A percentile compares a stretch with the other conserved stretches of the same genome.
Conservation (phyloP, 2,797 vertebrate genomes). For the Halcyon badia region DNA sequence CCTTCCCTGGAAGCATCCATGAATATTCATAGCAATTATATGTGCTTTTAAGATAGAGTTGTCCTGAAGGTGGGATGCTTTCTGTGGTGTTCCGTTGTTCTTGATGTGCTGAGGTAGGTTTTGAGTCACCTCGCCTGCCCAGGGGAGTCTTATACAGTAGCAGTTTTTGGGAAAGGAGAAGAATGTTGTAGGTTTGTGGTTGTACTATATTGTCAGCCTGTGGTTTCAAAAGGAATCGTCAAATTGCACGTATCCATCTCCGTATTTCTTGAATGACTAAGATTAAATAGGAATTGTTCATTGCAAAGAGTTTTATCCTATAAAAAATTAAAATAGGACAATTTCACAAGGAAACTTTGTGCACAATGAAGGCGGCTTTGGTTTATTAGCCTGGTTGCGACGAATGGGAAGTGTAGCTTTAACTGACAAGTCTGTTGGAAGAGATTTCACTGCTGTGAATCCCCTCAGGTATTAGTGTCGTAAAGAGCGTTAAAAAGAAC, state of each 20-base stretch:
- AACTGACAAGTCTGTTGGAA: background rate
- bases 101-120: background rate
- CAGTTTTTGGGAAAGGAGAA: background rate
- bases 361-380: background rate
- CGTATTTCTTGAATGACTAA: background rate
- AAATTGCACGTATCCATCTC: background rate
- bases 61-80: background rate
- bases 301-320: background rate
- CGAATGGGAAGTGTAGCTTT: background rate
- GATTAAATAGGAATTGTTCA: background rate
- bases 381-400: background rate
- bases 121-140: background rate
- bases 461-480: constrained; percentile 18
- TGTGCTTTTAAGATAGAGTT: background rate
- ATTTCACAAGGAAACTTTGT: background rate
- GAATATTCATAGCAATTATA: background rate
- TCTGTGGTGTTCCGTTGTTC: background rate
- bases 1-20: background rate
- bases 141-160: background rate
- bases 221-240: background rate
- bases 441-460: background rate
- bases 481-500: background rate
- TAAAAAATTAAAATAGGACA: background rate
- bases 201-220: background rate
- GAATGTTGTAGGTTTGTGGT: fast-evolving